phyloP scores from a whole-genome alignment of 2,888 invertebrate species.

The Campopleginae sp. region DNA sequence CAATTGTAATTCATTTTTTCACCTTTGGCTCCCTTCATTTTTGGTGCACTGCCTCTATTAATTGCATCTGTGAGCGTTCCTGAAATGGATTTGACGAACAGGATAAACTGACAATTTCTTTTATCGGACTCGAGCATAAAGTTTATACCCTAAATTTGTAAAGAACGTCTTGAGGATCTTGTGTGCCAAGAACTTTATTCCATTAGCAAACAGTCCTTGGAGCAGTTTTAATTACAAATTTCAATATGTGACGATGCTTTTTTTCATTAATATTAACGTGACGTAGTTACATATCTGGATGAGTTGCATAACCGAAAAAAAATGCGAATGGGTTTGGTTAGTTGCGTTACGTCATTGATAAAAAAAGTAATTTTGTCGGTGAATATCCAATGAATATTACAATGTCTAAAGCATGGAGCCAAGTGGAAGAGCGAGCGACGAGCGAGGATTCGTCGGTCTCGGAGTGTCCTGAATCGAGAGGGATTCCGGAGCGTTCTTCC shows the following conservation, averaged over 20 bases:
- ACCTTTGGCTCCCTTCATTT: too few relatives aligned
- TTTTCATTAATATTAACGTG: not conserved
- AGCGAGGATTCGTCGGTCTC: constrained; percentile 85
- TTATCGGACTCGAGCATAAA: too few relatives aligned
- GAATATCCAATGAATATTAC: not conserved
- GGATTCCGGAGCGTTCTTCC: constrained; percentile 84
- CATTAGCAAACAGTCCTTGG: not conserved
- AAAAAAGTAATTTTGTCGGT: not conserved
- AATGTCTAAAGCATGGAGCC: constrained; percentile 88
- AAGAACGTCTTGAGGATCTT: too few relatives aligned
- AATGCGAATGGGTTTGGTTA: not conserved
- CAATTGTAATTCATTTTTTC: too few relatives aligned
- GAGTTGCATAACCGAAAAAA: not conserved
- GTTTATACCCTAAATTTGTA: too few relatives aligned
- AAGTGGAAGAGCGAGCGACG: constrained; percentile 84
- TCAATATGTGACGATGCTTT: not conserved
- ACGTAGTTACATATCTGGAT: not conserved
- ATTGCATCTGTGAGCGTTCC: too few relatives aligned
- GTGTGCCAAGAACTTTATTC: not conserved
- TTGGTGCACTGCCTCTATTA: too few relatives aligned
- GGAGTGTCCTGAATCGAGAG: constrained; percentile 79
- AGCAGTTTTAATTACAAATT: not conserved
- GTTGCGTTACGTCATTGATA: not conserved
- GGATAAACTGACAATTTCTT: too few relatives aligned
- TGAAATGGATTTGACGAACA: too few relatives aligned